Evolutionary conservation across 2,888 invertebrate genomes (phyloP), one percentile per base, ranked within the genome.

Genomic region (Apoda limacodes): DNA sequence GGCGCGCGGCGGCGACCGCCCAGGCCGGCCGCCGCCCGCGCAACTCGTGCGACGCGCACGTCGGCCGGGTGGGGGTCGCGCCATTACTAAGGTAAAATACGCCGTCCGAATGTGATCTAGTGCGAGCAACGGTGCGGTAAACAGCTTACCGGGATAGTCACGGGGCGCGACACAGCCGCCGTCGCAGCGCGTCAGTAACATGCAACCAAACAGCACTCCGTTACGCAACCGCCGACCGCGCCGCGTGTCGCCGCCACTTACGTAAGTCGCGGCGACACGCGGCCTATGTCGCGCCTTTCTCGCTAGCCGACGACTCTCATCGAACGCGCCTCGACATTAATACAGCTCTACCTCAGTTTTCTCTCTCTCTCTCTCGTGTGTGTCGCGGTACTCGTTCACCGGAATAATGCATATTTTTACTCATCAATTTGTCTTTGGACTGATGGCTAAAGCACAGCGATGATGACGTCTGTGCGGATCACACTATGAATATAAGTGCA

Each of bases 11-110:
- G 36, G 45, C 40, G 36, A 34, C 40, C 42, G 34, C 39, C 45
- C 32, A 42, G 34, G 29, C 42, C 21, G 13, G 12, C 5, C 5
- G 32, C 39, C 38, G 25, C 30, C 26, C n/a, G n/a, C 39, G 34
- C n/a, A n/a, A n/a, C n/a, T n/a, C 33, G 31, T 34, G 28, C 26
- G 40, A 39, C 34, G 39, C 29, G 39, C 35, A n/a, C 39, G 34
- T 37, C 36, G 42, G 37, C 39, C 43, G 13, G 28, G 26, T 27
- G 22, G 9, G 27, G 17, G 45, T 42, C 52, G 55, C 54, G 54
- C 50, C 75, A 72, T 78, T 70, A 76, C 76, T 75, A 74, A 78
- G 78, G 74, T 57, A 72, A 72, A 68, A 66, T 60, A 50, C 58
- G 67, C 62, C 60, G 64, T 43, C 45, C 60, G 47, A 43, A 53